Base-by-base conservation (phyloP, 2,888 invertebrate species). In the Volucella inanis region DNA sequence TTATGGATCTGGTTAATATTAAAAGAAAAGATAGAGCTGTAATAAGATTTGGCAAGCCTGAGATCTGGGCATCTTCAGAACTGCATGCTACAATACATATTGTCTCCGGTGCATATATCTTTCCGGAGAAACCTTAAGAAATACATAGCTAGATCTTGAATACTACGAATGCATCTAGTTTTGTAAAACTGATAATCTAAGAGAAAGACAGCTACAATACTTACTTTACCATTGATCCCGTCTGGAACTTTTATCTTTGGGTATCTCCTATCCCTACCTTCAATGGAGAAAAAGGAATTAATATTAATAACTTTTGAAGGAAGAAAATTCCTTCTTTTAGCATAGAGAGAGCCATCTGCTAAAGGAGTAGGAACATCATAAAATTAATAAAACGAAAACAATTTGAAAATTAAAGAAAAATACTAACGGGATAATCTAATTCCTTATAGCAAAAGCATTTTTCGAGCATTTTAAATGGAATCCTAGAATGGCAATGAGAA, bases 361-460 rank as follows among this genome's bases (percentile, higher is more conserved):
- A 10, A 15, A 15, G 6, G 31, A 4, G 31, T 31, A 15, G 39
- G 57, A 50, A 87, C 87, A 87, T 88, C 89, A 89, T 88, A 68
- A 90, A 90, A 90, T 90, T 90, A 90, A 91, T 91, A 91, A 90
- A 91, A 91, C 88, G 90, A 90, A 91, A 91, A 91, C 91, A 91
- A 89, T 90, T 90, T 90, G 88, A 74, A 91, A 91, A 91, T 91
- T 90, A 91, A 91, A 91, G 89, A 91, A 91, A 89, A 91, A 91
- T 90, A 91, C 76, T 67, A 61, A 68, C 52, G 54, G 77, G 52
- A 68, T 68, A 77, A 77, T 68, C 68, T 68, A 76, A 76, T 68
- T 77, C 54, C 61, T 61, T 68, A 61, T 61, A 61, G 54, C 65
- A 47, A 61, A 61, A 50, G 57, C 67, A 50, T 59, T 76, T 67